Conservation (phyloP, 2,797 vertebrate genomes). For the Anabacerthia variegaticeps region DNA sequence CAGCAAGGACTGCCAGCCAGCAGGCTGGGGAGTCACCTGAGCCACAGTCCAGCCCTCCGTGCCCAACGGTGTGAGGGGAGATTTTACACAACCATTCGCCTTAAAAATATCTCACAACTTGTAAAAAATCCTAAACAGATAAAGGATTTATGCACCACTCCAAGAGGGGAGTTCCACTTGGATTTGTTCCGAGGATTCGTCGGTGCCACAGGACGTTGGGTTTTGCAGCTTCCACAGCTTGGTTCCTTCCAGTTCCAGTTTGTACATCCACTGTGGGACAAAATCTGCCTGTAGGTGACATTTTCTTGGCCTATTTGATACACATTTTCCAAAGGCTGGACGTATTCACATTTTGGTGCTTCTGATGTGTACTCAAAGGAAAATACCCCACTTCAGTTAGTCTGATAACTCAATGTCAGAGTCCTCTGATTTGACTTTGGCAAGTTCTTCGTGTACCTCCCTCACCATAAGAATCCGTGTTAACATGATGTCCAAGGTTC, state of each 20-base stretch:
- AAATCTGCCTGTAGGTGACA: conserved; percentile 59
- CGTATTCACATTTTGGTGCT: conserved; percentile 83
- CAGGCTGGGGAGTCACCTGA: conserved; percentile 58
- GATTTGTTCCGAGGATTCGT: conserved; percentile 60
- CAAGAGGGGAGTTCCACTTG: conserved; percentile 64
- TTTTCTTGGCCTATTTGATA: conserved; percentile 51
- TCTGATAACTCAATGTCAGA: conserved; percentile 83
- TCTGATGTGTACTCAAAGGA: conserved; percentile 69
- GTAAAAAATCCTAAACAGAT: conserved; percentile 71
- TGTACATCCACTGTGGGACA: conserved; percentile 73
- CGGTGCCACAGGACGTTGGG: conserved; percentile 57
- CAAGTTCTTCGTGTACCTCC: conserved; percentile 90
- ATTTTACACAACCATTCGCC: conserved; percentile 73
- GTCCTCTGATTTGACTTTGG: conserved; percentile 82
- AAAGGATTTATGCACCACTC: conserved; percentile 78
- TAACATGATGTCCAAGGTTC: conserved; percentile 94
- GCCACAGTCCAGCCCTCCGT: conserved; percentile 68
- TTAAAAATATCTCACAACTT: conserved; percentile 77
- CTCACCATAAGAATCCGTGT: conserved; percentile 92
- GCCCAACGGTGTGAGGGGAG: conserved; percentile 71
- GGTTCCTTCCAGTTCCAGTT: conserved; percentile 73
- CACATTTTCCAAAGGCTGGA: conserved; percentile 73
- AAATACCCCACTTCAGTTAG: conserved; percentile 71
- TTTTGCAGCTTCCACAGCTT: conserved; percentile 52
- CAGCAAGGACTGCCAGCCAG: conserved; percentile 59